These are phyloP conservation scores for Halcyon chelicuti DNA, from an alignment of 2,797 vertebrate genomes.

Conservation along the genomic window DNA sequence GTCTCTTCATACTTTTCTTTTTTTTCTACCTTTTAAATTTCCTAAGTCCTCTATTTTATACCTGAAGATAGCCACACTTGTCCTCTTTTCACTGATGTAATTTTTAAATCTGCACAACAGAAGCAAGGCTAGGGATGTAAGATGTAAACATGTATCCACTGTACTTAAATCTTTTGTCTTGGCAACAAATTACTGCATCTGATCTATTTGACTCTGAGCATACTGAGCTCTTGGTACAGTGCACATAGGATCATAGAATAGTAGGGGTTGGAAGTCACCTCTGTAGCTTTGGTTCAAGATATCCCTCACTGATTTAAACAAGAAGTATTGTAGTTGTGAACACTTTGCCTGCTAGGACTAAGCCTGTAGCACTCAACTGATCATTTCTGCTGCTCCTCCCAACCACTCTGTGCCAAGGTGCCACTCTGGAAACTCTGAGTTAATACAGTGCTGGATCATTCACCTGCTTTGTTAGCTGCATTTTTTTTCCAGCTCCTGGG, in stretches of 20 bases:
- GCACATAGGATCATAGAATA: background rate
- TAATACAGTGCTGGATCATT: background rate
- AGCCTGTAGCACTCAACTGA: background rate
- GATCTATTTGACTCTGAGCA: background rate
- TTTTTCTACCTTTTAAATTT: slow-evolving; percentile 18
- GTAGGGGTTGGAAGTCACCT: no score
- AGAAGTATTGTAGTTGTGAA: background rate
- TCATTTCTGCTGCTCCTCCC: background rate
- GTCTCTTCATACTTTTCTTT: slow-evolving; percentile 22
- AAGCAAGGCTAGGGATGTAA: background rate
- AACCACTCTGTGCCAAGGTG: background rate
- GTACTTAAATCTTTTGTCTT: background rate
- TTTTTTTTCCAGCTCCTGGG: background rate
- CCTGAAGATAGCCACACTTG: background rate
- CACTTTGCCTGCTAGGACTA: background rate
- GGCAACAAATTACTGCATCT: background rate
- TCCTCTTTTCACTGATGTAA: background rate
- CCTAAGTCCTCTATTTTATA: background rate
- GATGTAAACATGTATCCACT: background rate
- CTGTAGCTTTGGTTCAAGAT: background rate
- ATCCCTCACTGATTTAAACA: background rate
- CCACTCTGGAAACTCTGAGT: background rate
- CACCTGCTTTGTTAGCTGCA: background rate
- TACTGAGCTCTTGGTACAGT: background rate
- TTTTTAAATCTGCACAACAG: background rate